phyloP scores from a whole-genome alignment of 2,113 vertebrate species.

The Chamaetylas fuelleborni region DNA sequence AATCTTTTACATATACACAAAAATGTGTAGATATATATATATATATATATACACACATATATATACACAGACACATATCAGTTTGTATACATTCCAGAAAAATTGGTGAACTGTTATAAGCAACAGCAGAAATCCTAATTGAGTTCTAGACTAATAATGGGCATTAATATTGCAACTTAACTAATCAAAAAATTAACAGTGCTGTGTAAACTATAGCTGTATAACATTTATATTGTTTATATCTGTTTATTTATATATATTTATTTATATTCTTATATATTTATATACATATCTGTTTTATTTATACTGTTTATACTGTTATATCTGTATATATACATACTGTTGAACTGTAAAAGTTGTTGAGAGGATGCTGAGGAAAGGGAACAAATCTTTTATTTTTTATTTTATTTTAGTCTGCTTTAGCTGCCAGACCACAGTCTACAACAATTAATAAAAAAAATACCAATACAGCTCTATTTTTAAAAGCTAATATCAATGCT shows the following conservation, averaged over 20 bases:
- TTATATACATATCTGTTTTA: no score
- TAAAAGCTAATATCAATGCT: neutral
- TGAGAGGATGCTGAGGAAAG: neutral
- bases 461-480: neutral
- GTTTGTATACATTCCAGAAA: neutral
- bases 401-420: neutral
- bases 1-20: neutral
- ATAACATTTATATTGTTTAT: neutral
- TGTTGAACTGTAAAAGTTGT: neutral
- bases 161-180: neutral
- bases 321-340: neutral
- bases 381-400: neutral
- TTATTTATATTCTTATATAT: no score
- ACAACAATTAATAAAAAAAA: neutral
- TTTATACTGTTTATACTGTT: no score
- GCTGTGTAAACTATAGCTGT: neutral
- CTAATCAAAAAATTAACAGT: neutral
- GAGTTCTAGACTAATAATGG: neutral
- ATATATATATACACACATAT: no score
- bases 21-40: fast-evolving
- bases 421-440: neutral
- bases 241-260: no score
- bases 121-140: neutral
- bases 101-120: neutral
- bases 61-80: neutral